A percentile compares a stretch with the other conserved stretches of the same genome.
These are phyloP conservation scores for Isaurus tuberculatus DNA, from an alignment of 92 coral and sea anemone species.

Conservation along the genomic window DNA sequence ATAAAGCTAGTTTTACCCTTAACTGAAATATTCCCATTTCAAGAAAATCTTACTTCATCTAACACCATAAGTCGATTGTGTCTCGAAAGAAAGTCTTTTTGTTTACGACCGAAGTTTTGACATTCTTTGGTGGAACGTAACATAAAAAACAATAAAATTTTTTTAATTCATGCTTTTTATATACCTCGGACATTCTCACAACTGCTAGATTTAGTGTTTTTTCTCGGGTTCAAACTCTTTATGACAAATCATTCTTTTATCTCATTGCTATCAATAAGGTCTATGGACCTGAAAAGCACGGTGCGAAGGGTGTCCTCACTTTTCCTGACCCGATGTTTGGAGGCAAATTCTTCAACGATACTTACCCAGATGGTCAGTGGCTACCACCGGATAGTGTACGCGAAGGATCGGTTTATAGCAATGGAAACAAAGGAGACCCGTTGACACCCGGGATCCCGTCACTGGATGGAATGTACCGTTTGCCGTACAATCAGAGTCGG, in stretches of 20 bases:
- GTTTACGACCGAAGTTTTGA: too few relatives aligned
- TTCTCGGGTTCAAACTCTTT: background rate
- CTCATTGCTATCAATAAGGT: constrained; percentile 52
- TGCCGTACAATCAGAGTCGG: constrained; percentile 63
- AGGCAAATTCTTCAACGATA: constrained; percentile 55
- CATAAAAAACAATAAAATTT: too few relatives aligned
- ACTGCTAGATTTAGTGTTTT: background rate
- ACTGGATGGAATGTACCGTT: constrained; percentile 77
- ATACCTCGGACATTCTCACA: too few relatives aligned
- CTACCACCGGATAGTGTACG: constrained; percentile 77
- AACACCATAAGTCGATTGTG: too few relatives aligned
- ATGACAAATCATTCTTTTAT: background rate
- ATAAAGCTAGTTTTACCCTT: too few relatives aligned
- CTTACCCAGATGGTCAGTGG: constrained; percentile 86
- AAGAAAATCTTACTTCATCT: too few relatives aligned
- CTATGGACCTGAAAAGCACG: constrained; percentile 69
- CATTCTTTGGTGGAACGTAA: too few relatives aligned
- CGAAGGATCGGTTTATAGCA: constrained; percentile 63
- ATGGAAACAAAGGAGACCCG: constrained; percentile 78
- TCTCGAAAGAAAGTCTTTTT: too few relatives aligned
- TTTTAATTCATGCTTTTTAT: too few relatives aligned
- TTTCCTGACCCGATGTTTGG: constrained; percentile 77
- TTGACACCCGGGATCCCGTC: constrained; percentile 92
- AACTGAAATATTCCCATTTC: too few relatives aligned
- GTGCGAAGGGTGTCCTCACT: constrained; percentile 83